phyloP scores from a whole-genome alignment of 1,140 invertebrate genomes.

The Bombus affinis region DNA sequence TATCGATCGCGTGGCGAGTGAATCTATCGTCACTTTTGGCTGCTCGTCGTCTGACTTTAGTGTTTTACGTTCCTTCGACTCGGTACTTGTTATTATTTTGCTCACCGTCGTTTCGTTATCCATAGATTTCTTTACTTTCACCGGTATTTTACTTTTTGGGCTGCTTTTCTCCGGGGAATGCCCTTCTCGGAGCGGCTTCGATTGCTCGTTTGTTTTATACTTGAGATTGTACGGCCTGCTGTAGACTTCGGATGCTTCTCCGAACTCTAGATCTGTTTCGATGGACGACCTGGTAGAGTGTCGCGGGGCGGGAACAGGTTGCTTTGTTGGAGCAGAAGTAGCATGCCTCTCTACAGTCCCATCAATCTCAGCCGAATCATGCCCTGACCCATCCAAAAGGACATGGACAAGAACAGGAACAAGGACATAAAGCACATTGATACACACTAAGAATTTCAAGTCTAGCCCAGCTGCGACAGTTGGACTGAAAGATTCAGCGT shows the following conservation, averaged over 20 bases:
- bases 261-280: slow-evolving; percentile 77
- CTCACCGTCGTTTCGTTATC: slow-evolving; percentile 38
- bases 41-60: not conserved
- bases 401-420: slow-evolving; percentile 82
- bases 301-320: slow-evolving; percentile 79
- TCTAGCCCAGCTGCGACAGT: slow-evolving; percentile 78
- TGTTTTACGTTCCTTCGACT: not conserved
- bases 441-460: slow-evolving; percentile 81
- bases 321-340: slow-evolving; percentile 80
- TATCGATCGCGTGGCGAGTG: not conserved
- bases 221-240: slow-evolving; percentile 52
- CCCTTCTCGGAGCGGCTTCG: slow-evolving; percentile 44
- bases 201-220: slow-evolving; percentile 53
- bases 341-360: slow-evolving; percentile 82
- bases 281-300: slow-evolving; percentile 75
- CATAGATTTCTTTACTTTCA: slow-evolving; percentile 75
- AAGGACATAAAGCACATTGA: slow-evolving; percentile 83
- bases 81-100: not conserved
- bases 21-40: not conserved
- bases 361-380: slow-evolving; percentile 82
- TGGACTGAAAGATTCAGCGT: slow-evolving; percentile 71
- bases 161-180: slow-evolving; percentile 54
- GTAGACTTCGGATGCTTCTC: slow-evolving; percentile 57
- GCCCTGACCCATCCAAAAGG: slow-evolving; percentile 83
- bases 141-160: slow-evolving; percentile 80